These are phyloP conservation scores for Oryctes rhinoceros DNA, from an alignment of 1,140 invertebrate genomes.

Conservation along the genomic window DNA sequence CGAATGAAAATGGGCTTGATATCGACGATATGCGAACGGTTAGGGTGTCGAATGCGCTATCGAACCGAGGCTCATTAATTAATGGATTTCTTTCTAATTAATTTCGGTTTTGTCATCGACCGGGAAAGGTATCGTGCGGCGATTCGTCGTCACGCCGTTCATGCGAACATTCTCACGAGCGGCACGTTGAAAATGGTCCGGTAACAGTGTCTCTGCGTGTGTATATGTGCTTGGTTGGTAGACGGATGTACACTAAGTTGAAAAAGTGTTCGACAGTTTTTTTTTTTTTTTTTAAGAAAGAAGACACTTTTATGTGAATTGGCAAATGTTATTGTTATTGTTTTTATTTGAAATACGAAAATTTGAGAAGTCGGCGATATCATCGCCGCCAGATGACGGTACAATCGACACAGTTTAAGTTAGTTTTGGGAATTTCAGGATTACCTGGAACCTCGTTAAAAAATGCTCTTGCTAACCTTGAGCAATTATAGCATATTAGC, in stretches of 20 bases:
- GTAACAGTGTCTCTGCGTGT: constrained; percentile 25
- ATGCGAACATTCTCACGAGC: constrained; percentile 37
- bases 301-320: too few species aligned
- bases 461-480: too few species aligned
- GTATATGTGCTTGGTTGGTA: not conserved
- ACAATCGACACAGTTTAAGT: too few species aligned
- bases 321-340: too few species aligned
- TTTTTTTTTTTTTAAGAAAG: too few species aligned
- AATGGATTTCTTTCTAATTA: constrained; percentile 32
- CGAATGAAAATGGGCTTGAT: not conserved
- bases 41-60: not conserved
- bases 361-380: too few species aligned
- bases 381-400: too few species aligned
- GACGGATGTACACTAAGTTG: not conserved
- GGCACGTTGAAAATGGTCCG: constrained; percentile 20
- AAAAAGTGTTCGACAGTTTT: not conserved
- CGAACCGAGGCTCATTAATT: constrained; percentile 13
- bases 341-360: too few species aligned
- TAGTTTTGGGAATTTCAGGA: too few species aligned
- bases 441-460: too few species aligned
- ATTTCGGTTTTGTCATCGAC: constrained; percentile 32
- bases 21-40: not conserved
- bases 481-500: too few species aligned
- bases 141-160: constrained; percentile 23
- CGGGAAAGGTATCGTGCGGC: constrained; percentile 17